Conservation (phyloP, 2,888 invertebrate genomes). For the Orthonevra nobilis region DNA sequence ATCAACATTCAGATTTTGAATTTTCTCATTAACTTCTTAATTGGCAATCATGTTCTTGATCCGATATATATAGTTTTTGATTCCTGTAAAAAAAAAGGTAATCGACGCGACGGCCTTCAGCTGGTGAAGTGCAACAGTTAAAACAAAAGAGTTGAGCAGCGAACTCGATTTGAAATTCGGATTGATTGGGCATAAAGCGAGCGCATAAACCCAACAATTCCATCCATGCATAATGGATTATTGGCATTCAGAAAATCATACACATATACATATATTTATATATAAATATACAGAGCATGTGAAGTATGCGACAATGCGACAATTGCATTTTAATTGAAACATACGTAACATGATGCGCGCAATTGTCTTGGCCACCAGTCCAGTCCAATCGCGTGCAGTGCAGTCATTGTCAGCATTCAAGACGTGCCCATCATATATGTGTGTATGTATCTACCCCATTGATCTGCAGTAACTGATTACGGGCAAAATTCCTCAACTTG, state of each 20-base stretch:
- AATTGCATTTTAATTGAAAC: constrained; percentile 72
- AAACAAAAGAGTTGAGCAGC: constrained; percentile 54
- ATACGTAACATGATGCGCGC: constrained; percentile 71
- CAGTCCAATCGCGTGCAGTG: too few species aligned
- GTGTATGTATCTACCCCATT: constrained; percentile 19
- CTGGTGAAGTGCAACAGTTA: not conserved
- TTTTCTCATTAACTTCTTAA: constrained; percentile 53
- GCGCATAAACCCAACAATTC: constrained; percentile 41
- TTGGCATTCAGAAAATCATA: constrained; percentile 41
- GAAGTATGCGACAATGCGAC: constrained; percentile 71
- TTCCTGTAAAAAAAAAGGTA: constrained; percentile 34
- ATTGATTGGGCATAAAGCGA: constrained; percentile 51
- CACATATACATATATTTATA: too few species aligned
- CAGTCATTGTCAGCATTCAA: constrained; percentile 32
- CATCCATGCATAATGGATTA: constrained; percentile 62
- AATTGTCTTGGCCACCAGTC: constrained; percentile 49
- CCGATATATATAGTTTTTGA: constrained; percentile 39
- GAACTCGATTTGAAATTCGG: constrained; percentile 37
- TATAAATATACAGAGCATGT: constrained; percentile 61
- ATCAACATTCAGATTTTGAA: constrained; percentile 29
- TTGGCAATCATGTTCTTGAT: constrained; percentile 57
- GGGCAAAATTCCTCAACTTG: constrained; percentile 63
- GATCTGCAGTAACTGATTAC: constrained; percentile 58
- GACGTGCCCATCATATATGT: constrained; percentile 49
- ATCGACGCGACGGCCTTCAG: not conserved